phyloP scores from a whole-genome alignment of 2,113 vertebrate species.

The Phaetusa simplex region DNA sequence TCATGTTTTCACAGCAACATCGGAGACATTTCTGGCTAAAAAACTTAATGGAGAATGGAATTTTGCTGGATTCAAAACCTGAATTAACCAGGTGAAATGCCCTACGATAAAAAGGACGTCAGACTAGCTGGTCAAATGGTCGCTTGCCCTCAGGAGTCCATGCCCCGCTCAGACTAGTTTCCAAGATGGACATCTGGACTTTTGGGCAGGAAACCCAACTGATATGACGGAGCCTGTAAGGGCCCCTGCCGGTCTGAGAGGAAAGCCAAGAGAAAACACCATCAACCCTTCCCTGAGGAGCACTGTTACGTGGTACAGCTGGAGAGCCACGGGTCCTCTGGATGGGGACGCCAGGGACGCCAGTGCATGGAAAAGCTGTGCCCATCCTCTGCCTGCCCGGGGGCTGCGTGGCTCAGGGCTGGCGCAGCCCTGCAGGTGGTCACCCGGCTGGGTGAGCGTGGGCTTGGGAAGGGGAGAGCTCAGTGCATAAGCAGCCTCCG shows the following conservation, averaged over 20 bases:
- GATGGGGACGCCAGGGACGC: neutral
- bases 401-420: neutral
- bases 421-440: neutral
- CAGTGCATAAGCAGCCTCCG: rapidly evolving
- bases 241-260: neutral
- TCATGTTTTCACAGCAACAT: rapidly evolving
- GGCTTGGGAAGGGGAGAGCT: neutral
- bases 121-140: neutral
- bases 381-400: neutral
- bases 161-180: neutral
- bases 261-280: neutral
- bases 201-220: neutral
- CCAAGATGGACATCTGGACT: neutral
- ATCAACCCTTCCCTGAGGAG: neutral
- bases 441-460: rapidly evolving
- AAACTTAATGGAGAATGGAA: rapidly evolving
- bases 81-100: neutral
- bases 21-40: neutral
- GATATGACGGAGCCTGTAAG: neutral
- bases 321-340: neutral
- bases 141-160: neutral
- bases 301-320: neutral
- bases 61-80: neutral
- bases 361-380: neutral
- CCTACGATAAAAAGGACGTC: neutral